Conservation (phyloP, 1,140 invertebrate genomes). For the Pogonus chalceus region DNA sequence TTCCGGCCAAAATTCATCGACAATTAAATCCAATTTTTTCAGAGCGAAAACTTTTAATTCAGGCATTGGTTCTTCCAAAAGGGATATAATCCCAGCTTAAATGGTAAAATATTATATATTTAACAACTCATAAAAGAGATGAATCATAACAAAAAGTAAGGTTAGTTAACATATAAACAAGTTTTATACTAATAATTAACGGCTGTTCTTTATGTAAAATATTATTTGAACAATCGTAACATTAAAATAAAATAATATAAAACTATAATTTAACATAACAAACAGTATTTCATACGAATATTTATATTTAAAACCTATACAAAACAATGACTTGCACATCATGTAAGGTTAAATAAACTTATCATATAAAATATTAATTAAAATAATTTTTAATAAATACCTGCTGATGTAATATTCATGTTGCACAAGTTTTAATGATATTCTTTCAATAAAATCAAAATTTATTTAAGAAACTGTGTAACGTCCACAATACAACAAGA, state of each 20-base stretch:
- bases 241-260: not conserved
- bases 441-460: too few relatives aligned
- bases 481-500: too few relatives aligned
- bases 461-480: too few relatives aligned
- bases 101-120: slow-evolving; percentile 28
- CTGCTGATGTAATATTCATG: slow-evolving; percentile 1
- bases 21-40: slow-evolving; percentile 84
- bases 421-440: too few relatives aligned
- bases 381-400: not conserved
- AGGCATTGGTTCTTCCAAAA: slow-evolving; percentile 85
- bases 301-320: not conserved
- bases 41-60: slow-evolving; percentile 89
- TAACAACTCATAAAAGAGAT: not conserved
- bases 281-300: not conserved
- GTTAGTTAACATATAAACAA: not conserved
- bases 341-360: not conserved
- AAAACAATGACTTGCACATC: not conserved
- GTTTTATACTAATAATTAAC: not conserved
- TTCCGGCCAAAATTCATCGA: slow-evolving; percentile 97
- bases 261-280: not conserved
- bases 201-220: not conserved
- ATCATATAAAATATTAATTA: not conserved
- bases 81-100: slow-evolving; percentile 86
- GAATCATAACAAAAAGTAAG: not conserved
- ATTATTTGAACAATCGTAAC: not conserved